Evolutionary conservation across 2,113 vertebrate species (phyloP).

Genomic region (Ammodramus savannarum): DNA sequence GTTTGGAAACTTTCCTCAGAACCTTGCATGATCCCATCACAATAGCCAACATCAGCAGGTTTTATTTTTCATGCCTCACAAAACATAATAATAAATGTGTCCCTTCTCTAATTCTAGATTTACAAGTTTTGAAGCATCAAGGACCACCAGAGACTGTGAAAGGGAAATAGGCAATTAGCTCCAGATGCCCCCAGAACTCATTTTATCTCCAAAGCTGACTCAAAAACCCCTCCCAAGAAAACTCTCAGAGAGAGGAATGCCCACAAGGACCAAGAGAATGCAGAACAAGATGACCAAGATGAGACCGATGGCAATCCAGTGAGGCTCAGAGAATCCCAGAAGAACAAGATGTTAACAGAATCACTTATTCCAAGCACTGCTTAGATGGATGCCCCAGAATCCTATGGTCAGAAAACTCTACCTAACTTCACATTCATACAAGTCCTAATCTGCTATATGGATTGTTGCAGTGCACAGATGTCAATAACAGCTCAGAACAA

Average conservation of each 20-base stretch:
- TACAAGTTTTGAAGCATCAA: background rate
- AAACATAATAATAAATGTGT: background rate
- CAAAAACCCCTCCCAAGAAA: background rate
- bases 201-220: background rate
- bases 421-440: background rate
- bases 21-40: background rate
- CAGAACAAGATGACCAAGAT: background rate
- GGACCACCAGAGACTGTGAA: background rate
- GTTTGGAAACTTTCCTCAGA: background rate
- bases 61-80: background rate
- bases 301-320: rapidly evolving
- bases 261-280: background rate
- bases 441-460: background rate
- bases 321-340: background rate
- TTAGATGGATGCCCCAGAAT: background rate
- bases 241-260: background rate
- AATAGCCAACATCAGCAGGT: background rate
- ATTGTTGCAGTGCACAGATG: background rate
- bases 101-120: background rate
- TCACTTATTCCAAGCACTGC: background rate
- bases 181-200: background rate
- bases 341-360: background rate
- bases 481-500: background rate
- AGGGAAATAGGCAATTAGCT: background rate
- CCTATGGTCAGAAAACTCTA: background rate